Conservation (phyloP, 2,113 vertebrate genomes). For the Lanius ludovicianus region DNA sequence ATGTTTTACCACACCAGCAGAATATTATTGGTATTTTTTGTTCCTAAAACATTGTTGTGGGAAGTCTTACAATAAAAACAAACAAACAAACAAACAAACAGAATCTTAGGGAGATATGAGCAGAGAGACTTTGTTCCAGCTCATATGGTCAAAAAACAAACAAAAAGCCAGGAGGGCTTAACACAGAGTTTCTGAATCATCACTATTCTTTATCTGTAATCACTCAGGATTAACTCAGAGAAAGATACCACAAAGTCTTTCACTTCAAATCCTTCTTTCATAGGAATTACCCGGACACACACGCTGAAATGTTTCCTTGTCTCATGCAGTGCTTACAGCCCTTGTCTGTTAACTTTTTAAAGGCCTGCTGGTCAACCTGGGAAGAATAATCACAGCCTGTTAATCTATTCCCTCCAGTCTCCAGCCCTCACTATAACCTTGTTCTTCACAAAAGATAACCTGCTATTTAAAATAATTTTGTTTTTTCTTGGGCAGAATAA, state of each 20-base stretch:
- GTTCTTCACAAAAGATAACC: neutral
- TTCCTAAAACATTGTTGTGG: neutral
- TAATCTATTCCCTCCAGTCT: neutral
- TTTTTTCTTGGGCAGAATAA: neutral
- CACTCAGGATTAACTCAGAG: neutral
- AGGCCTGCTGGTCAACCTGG: neutral
- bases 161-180: neutral
- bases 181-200: neutral
- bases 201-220: neutral
- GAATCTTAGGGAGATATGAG: neutral
- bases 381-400: neutral
- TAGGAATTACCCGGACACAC: neutral
- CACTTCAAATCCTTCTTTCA: neutral
- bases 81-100: neutral
- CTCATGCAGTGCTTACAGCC: neutral
- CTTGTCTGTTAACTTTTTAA: neutral
- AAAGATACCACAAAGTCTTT: neutral
- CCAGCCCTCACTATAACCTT: neutral
- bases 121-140: neutral
- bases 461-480: neutral
- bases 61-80: neutral
- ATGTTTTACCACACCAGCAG: neutral
- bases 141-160: neutral
- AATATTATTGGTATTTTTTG: neutral
- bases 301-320: neutral